Evolutionary conservation across 2,113 vertebrate genomes (phyloP).

Genomic region (Sakesphorus luctuosus): DNA sequence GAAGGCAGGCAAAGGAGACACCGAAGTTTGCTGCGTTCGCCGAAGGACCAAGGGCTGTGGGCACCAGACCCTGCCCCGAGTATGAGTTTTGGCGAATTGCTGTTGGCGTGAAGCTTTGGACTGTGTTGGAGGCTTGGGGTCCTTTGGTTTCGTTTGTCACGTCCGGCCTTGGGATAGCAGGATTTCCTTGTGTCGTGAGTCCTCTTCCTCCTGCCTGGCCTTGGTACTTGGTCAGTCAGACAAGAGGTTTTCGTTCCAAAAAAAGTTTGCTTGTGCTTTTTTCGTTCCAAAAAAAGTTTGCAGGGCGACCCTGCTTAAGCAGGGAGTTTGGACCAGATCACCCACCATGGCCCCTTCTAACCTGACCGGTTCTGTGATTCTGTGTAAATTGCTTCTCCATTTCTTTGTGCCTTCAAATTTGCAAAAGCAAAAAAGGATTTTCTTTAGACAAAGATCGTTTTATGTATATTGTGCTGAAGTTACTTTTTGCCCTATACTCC

Average conservation of each 20-base stretch:
- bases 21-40: neutral
- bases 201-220: accelerated
- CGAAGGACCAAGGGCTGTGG: accelerated
- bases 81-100: accelerated
- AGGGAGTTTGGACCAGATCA: neutral
- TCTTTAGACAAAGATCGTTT: accelerated
- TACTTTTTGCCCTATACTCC: neutral
- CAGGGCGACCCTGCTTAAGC: too few species aligned
- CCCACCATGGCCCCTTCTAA: accelerated
- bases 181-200: neutral
- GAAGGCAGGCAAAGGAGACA: neutral
- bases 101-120: neutral
- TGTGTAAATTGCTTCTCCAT: neutral
- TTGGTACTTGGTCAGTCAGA: neutral
- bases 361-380: neutral
- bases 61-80: too few species aligned
- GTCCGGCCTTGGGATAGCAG: neutral
- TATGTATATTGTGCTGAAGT: neutral
- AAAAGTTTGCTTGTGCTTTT: neutral
- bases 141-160: neutral
- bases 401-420: neutral
- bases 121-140: neutral
- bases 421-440: neutral
- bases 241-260: neutral
- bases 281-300: neutral